phyloP scores from a whole-genome alignment of 2,888 invertebrate species.

The Leucophora obtusa region DNA sequence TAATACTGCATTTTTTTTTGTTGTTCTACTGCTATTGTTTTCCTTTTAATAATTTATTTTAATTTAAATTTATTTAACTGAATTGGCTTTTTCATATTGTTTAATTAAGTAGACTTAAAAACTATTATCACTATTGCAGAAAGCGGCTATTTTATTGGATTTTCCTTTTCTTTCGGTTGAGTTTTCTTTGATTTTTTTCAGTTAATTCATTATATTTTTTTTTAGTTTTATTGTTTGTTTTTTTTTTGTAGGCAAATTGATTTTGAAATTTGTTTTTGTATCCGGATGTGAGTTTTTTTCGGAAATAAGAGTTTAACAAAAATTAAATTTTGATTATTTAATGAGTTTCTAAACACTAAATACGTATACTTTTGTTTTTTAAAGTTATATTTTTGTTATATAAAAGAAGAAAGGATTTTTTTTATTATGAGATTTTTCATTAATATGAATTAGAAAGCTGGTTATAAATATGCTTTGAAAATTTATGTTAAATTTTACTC shows the following conservation, averaged over 20 bases:
- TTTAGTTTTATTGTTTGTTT: slow-evolving; percentile 58
- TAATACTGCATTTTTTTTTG: slow-evolving; percentile 62
- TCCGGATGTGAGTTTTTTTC: slow-evolving; percentile 39
- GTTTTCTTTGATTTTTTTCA: slow-evolving; percentile 63
- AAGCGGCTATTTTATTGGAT: slow-evolving; percentile 67
- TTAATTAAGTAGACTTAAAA: slow-evolving; percentile 73
- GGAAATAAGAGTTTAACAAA: slow-evolving; percentile 19
- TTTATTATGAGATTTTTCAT: slow-evolving; percentile 40
- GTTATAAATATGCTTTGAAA: not conserved
- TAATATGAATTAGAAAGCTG: slow-evolving; percentile 35
- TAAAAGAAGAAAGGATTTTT: slow-evolving; percentile 63
- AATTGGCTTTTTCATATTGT: slow-evolving; percentile 60
- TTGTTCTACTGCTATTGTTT: slow-evolving; percentile 42
- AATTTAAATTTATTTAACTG: slow-evolving; percentile 61
- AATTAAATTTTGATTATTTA: slow-evolving; percentile 60
- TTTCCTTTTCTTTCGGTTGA: slow-evolving; percentile 67
- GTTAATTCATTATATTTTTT: slow-evolving; percentile 62
- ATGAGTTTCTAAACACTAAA: slow-evolving; percentile 63
- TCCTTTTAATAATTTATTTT: slow-evolving; percentile 60
- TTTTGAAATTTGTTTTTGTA: slow-evolving; percentile 49
- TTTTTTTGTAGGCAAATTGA: slow-evolving; percentile 64
- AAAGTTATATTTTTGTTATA: slow-evolving; percentile 49
- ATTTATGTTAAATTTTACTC: too few relatives aligned
- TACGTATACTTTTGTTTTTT: slow-evolving; percentile 59
- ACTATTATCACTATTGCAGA: slow-evolving; percentile 79